Evolutionary conservation across 1,140 invertebrate species (phyloP).

Genomic region (Musca domestica): DNA sequence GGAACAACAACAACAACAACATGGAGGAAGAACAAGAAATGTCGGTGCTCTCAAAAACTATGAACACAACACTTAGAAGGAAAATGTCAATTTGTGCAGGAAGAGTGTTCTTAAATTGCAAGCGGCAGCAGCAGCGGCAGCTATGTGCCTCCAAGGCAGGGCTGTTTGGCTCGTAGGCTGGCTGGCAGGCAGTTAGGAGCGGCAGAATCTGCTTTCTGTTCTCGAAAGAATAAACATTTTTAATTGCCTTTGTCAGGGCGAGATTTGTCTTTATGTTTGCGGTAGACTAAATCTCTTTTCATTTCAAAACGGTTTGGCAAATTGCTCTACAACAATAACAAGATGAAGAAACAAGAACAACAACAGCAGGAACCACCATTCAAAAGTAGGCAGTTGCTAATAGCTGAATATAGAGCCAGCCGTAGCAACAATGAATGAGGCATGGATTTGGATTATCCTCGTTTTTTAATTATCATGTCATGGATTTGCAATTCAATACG

Average conservation of each 20-base stretch:
- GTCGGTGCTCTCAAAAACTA: conserved; percentile 14
- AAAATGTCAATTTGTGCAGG: conserved; percentile 19
- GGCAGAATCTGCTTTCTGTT: too few relatives aligned
- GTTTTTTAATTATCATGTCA: conserved; percentile 16
- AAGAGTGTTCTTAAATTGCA: conserved; percentile 15
- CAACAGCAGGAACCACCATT: too few relatives aligned
- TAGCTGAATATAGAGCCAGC: not conserved
- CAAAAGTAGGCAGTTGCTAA: too few relatives aligned
- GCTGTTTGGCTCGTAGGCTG: too few relatives aligned
- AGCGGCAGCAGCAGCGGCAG: not conserved
- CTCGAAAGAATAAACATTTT: not conserved
- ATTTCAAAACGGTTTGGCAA: not conserved
- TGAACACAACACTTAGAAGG: conserved; percentile 13
- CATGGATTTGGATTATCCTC: conserved; percentile 18
- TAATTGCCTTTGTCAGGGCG: conserved; percentile 12
- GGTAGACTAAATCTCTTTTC: conserved; percentile 13
- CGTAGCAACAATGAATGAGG: not conserved
- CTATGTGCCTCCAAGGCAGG: too few relatives aligned
- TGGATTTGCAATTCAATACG: not conserved
- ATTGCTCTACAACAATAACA: not conserved
- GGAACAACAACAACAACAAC: conserved; percentile 1
- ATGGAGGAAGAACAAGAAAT: not conserved
- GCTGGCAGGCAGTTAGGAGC: too few relatives aligned
- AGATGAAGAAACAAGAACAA: not conserved
- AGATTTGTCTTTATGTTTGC: conserved; percentile 8